phyloP scores from a whole-genome alignment of 2,797 vertebrate genomes.

The Protosalanx chinensis region DNA sequence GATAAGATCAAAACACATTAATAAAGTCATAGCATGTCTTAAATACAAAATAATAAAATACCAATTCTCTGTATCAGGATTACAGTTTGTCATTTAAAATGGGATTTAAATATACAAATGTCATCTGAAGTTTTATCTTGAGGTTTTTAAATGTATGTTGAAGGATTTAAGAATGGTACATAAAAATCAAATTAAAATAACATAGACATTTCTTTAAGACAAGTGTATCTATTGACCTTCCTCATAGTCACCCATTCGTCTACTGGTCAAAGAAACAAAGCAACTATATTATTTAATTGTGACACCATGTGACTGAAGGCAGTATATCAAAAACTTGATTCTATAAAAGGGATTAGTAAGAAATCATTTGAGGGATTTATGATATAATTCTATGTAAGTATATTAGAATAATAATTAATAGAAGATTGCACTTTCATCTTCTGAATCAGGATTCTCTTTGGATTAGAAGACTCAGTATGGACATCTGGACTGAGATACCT shows the following conservation, averaged over 20 bases:
- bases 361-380: constrained; percentile 67
- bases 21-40: too few relatives aligned
- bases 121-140: too few relatives aligned
- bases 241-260: background rate
- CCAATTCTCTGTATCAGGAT: too few relatives aligned
- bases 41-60: too few relatives aligned
- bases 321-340: constrained; percentile 61
- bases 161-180: background rate
- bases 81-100: too few relatives aligned
- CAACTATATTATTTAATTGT: background rate
- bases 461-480: constrained; percentile 51
- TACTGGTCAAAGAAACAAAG: constrained; percentile 2
- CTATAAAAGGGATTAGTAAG: constrained; percentile 69
- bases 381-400: constrained; percentile 64
- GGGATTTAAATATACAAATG: too few relatives aligned
- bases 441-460: constrained; percentile 47
- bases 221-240: too few relatives aligned
- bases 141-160: too few relatives aligned
- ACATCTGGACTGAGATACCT: constrained; percentile 68
- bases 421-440: constrained; percentile 69
- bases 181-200: background rate
- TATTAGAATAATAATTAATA: constrained; percentile 72
- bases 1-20: too few relatives aligned
- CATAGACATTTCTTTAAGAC: too few relatives aligned
- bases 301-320: constrained; percentile 16